Base-by-base conservation (phyloP, 2,113 vertebrate species). In the Conger conger region DNA sequence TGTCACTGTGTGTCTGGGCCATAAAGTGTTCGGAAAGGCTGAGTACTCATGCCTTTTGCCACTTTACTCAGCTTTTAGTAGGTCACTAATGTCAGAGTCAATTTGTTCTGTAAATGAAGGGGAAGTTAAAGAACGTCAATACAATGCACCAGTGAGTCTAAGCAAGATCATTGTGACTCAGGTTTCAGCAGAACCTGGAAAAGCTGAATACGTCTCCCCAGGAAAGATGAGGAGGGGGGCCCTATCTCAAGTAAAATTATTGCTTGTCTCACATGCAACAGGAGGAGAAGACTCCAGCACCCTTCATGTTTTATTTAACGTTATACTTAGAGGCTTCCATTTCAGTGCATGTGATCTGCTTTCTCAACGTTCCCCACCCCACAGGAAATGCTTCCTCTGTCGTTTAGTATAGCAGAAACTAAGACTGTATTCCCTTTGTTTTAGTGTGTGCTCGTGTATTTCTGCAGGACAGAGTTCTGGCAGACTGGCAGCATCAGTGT, bases 231-330 rank as follows among this genome's bases (percentile, higher is more conserved):
- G 57, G 87, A 89, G 89, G 86, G 2, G 38, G 83, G 83, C 86
- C 82, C 86, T 93, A 87, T 90, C 88, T 92, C 92, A 85, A 87
- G 88, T 84, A 91, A 91, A 90, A 91, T 93, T 88, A 90, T 81
- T 83, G 33, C 89, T 90, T 91, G 92, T 92, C 91, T 89, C 88
- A 90, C 90, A 82, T 87, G 79, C 87, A 87, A 89, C 84, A 87
- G 86, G 82, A 84, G 84, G 85, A 84, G 81, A 89, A 83, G 38
- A 83, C 88, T 90, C 90, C 89, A 90, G 86, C 82, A 83, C 88
- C 90, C 87, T 93, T 93, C 89, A 93, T 93, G 90, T 93, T 93
- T 93, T 93, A 93, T 94, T 92, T 90, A 93, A 92, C 86, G 89
- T 91, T 92, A 87, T 86, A 80, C 88, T 82, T 42, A 35, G 87